A percentile compares a stretch with the other conserved stretches of the same genome.
phyloP scores from a whole-genome alignment of 1,140 invertebrate genomes.

The Mylabris phalerata region DNA sequence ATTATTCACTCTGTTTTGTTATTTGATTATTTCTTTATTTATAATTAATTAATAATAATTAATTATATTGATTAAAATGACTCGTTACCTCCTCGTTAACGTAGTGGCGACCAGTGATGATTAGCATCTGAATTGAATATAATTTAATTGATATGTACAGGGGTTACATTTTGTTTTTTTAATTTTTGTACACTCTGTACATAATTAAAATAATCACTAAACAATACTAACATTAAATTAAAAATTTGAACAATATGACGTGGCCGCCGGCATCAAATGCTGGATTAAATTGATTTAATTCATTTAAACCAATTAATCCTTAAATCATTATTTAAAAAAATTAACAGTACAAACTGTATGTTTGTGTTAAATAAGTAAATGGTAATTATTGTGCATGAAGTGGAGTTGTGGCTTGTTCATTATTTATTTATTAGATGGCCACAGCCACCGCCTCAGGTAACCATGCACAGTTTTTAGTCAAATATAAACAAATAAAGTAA shows the following conservation, averaged over 20 bases:
- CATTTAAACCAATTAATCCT: background rate
- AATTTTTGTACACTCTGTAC: constrained; percentile 4
- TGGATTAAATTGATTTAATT: constrained; percentile 3
- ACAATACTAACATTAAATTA: constrained; percentile 2
- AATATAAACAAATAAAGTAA: constrained; percentile 26
- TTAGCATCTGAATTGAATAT: constrained; percentile 11
- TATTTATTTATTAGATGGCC: too few species aligned
- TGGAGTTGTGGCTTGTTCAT: constrained; percentile 26
- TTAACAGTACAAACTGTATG: constrained; percentile 25
- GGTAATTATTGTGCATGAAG: constrained; percentile 37
- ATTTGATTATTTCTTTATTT: background rate
- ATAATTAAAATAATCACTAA: constrained; percentile 10
- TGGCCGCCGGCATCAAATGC: constrained; percentile 3
- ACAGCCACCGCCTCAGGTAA: constrained; percentile 32
- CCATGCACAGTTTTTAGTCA: constrained; percentile 35
- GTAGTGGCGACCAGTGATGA: constrained; percentile 22
- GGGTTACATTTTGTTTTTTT: background rate
- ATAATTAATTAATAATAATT: constrained; percentile 21
- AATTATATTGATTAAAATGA: constrained; percentile 20
- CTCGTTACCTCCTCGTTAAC: constrained; percentile 40
- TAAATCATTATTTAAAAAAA: background rate
- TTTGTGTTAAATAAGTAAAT: constrained; percentile 30
- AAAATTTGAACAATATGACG: background rate
- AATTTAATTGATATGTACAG: constrained; percentile 5
- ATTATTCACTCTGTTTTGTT: constrained; percentile 16